Conservation (phyloP, 2,888 invertebrate genomes). For the Dorcus hopei region DNA sequence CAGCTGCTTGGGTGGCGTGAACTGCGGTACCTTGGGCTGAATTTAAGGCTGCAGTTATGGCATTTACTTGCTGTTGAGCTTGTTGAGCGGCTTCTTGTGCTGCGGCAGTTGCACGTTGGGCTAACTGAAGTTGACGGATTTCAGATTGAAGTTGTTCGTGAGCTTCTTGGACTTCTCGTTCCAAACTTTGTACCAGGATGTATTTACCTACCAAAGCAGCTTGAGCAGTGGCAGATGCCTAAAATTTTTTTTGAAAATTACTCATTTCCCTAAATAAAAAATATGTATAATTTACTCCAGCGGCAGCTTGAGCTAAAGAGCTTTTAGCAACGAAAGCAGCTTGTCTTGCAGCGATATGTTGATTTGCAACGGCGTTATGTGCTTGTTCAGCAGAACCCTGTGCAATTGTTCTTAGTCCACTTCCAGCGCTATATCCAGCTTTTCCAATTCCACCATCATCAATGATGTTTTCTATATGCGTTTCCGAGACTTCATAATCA, state of each 20-base stretch:
- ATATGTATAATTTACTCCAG: constrained; percentile 41
- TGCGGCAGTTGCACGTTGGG: constrained; percentile 67
- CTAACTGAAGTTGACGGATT: constrained; percentile 69
- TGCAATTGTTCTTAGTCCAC: constrained; percentile 67
- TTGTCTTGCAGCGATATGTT: constrained; percentile 72
- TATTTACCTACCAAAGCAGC: constrained; percentile 66
- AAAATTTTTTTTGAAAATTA: constrained; percentile 29
- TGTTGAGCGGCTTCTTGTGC: constrained; percentile 69
- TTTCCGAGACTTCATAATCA: constrained; percentile 11
- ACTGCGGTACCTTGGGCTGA: constrained; percentile 75
- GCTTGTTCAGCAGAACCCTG: constrained; percentile 75
- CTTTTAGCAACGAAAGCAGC: constrained; percentile 78
- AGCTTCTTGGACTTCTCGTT: constrained; percentile 72
- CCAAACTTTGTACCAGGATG: constrained; percentile 54
- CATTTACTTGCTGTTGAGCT: constrained; percentile 57
- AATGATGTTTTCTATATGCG: constrained; percentile 11
- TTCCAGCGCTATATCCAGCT: constrained; percentile 65
- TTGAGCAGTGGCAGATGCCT: constrained; percentile 65
- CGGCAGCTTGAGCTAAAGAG: constrained; percentile 72
- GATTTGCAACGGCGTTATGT: constrained; percentile 66
- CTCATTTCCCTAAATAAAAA: too few species aligned
- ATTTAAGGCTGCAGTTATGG: constrained; percentile 71
- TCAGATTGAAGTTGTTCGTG: constrained; percentile 68
- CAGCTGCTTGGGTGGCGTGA: constrained; percentile 70
- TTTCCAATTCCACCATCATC: constrained; percentile 38